These are phyloP conservation scores for Trachelus iudaicus DNA, from an alignment of 2,888 invertebrate genomes.

Conservation along the genomic window DNA sequence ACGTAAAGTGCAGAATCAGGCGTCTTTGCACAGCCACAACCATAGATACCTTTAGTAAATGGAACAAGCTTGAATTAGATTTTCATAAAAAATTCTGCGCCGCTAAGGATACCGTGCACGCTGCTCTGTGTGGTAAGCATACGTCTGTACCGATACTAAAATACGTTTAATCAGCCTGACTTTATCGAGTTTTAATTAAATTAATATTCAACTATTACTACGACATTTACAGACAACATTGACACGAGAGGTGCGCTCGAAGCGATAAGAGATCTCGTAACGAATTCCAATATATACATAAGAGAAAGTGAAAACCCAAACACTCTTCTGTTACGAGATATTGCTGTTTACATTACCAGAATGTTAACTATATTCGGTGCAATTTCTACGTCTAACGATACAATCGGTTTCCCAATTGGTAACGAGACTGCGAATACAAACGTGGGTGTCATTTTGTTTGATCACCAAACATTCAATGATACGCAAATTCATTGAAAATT, in stretches of 20 bases:
- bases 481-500: background rate
- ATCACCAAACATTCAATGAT: constrained; percentile 6
- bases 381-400: constrained; percentile 73
- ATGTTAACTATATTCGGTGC: constrained; percentile 83
- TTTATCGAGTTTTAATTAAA: constrained; percentile 6
- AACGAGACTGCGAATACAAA: constrained; percentile 60
- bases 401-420: constrained; percentile 80
- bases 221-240: constrained; percentile 78
- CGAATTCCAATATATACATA: constrained; percentile 87
- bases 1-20: constrained; percentile 82
- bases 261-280: constrained; percentile 85
- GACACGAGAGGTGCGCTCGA: constrained; percentile 93
- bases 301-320: constrained; percentile 72
- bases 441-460: constrained; percentile 62
- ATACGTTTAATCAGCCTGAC: background rate
- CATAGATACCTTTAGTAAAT: constrained; percentile 76
- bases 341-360: constrained; percentile 87
- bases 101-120: constrained; percentile 77
- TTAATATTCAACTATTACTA: background rate
- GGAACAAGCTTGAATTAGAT: constrained; percentile 77
- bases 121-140: constrained; percentile 83
- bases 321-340: constrained; percentile 78
- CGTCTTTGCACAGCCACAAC: constrained; percentile 64
- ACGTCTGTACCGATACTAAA: background rate
- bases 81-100: constrained; percentile 75